Percentiles rank a stretch among this genome's conserved stretches.
Evolutionary conservation across 2,888 invertebrate genomes (phyloP).

Genomic region (Metopia argyrocephala): DNA sequence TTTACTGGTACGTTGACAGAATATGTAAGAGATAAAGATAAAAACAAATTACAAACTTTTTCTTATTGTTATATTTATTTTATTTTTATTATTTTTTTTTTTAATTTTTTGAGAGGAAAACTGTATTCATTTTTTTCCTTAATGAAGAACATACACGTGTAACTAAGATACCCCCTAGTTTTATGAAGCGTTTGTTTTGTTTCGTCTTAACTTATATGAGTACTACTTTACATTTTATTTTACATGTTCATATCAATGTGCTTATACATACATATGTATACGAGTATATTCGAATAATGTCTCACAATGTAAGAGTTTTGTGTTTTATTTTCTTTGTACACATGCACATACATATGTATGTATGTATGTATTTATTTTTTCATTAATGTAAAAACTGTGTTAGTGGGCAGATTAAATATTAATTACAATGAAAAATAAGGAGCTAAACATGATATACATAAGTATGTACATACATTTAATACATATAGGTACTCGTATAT

Average conservation of each 20-base stretch:
- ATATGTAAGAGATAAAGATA: conserved; percentile 42
- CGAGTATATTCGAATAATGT: conserved; percentile 12
- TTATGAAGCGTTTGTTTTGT: background rate
- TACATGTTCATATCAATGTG: background rate
- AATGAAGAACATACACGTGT: background rate
- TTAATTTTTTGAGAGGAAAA: conserved; percentile 4
- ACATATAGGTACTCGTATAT: background rate
- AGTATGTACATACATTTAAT: background rate
- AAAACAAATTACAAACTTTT: conserved; percentile 41
- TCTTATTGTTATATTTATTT: conserved; percentile 15
- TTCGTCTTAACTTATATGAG: background rate
- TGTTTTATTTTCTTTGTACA: background rate
- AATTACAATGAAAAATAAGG: conserved; percentile 45
- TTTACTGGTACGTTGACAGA: conserved; percentile 26
- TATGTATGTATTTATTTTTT: conserved; percentile 12
- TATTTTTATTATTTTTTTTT: background rate
- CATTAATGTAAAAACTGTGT: conserved; percentile 58
- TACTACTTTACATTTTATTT: background rate
- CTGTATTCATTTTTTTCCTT: background rate
- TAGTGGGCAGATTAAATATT: conserved; percentile 60
- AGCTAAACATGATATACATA: background rate
- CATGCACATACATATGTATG: background rate
- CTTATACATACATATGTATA: too few species aligned
- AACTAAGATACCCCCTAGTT: background rate
- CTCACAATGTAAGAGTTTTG: conserved; percentile 12